A percentile compares a stretch with the other conserved stretches of the same genome.
These are phyloP conservation scores for Schizopygopsis pylzovi DNA, from an alignment of 2,797 vertebrate genomes.

Conservation along the genomic window DNA sequence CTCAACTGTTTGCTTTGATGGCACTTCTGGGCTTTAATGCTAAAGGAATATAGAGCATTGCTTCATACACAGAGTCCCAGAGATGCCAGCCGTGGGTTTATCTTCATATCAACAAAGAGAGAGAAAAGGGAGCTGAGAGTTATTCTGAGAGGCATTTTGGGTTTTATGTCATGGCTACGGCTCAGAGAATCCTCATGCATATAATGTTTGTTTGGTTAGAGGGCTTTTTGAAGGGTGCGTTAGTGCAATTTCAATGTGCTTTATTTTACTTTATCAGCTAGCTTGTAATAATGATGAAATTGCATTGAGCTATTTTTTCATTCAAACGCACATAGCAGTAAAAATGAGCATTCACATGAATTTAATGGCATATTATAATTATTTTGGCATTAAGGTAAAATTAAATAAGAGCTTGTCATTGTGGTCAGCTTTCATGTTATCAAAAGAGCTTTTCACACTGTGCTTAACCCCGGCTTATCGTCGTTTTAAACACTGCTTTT, in stretches of 20 bases:
- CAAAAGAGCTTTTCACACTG: background rate
- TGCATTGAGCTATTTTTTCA: background rate
- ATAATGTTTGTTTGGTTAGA: conserved; percentile 33
- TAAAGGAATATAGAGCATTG: conserved; percentile 12
- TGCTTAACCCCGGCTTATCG: too few relatives aligned
- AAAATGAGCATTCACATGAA: background rate
- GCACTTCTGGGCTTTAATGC: conserved; percentile 42
- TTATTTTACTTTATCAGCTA: conserved; percentile 4
- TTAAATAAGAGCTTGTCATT: background rate
- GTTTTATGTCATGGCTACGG: conserved; percentile 14
- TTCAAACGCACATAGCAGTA: background rate
- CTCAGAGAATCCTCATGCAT: conserved; percentile 20
- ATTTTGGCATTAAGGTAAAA: background rate
- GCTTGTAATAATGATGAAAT: conserved; percentile 26
- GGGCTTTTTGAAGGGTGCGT: background rate
- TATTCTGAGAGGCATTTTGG: background rate
- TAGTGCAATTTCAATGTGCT: background rate
- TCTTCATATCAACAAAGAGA: conserved; percentile 6
- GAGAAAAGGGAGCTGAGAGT: background rate
- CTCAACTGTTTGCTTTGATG: conserved; percentile 32
- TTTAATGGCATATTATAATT: background rate
- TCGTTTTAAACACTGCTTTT: too few relatives aligned
- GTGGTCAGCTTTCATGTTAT: background rate
- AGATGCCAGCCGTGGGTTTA: conserved; percentile 22
- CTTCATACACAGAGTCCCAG: background rate